These are phyloP conservation scores for Argyrosomus regius DNA, from an alignment of 2,797 vertebrate genomes.

Conservation along the genomic window DNA sequence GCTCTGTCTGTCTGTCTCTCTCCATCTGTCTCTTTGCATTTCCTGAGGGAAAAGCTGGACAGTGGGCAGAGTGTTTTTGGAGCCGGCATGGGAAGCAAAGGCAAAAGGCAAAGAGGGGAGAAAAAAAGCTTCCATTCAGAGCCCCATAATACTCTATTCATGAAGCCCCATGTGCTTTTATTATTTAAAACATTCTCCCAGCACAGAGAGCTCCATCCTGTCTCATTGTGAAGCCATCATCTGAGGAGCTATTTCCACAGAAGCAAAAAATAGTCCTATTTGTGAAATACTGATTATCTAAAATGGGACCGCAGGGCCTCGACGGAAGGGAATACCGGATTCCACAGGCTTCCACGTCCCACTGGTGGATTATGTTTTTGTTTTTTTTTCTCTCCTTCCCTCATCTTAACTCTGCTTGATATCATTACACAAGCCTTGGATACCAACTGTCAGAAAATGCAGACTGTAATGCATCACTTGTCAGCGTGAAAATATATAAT, in stretches of 20 bases:
- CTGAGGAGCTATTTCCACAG: constrained; percentile 76
- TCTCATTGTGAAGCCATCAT: constrained; percentile 80
- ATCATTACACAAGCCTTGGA: constrained; percentile 52
- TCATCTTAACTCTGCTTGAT: constrained; percentile 49
- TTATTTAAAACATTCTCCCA: constrained; percentile 81
- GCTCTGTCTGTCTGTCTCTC: constrained; percentile 17
- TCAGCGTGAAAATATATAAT: constrained; percentile 68
- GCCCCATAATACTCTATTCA: constrained; percentile 84
- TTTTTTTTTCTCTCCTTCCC: constrained; percentile 10
- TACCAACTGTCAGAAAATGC: constrained; percentile 52
- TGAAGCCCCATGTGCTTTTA: constrained; percentile 81
- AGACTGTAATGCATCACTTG: constrained; percentile 59
- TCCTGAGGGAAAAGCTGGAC: constrained; percentile 68
- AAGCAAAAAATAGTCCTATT: constrained; percentile 79
- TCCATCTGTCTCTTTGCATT: constrained; percentile 51
- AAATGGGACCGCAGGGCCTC: constrained; percentile 74
- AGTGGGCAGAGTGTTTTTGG: constrained; percentile 66
- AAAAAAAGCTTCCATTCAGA: constrained; percentile 76
- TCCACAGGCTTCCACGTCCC: constrained; percentile 69
- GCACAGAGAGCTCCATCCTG: constrained; percentile 75
- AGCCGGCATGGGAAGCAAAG: constrained; percentile 49
- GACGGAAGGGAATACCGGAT: constrained; percentile 68
- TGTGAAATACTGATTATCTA: constrained; percentile 81
- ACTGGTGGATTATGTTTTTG: constrained; percentile 57
- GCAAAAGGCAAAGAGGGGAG: constrained; percentile 50